Evolutionary conservation across 2,888 invertebrate genomes (phyloP).

Genomic region (Cataglyphis rosenhaueri): DNA sequence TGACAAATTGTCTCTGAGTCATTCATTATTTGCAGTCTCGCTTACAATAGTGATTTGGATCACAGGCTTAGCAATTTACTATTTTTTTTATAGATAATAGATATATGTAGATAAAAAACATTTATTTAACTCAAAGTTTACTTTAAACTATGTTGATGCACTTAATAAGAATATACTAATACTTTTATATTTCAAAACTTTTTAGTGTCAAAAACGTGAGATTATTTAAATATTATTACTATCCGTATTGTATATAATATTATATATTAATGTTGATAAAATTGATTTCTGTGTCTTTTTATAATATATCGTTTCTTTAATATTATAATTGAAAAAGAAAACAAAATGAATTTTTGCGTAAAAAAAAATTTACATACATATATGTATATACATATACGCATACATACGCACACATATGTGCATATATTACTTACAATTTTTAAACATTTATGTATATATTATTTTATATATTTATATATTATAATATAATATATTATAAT

Average conservation of each 20-base stretch:
- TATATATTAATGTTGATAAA: neutral
- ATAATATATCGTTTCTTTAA: neutral
- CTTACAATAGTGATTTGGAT: constrained; percentile 1
- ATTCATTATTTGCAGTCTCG: neutral
- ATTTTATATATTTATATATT: neutral
- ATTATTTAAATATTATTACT: neutral
- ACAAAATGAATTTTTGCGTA: neutral
- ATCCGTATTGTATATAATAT: neutral
- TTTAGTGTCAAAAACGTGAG: neutral
- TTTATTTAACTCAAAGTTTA: neutral
- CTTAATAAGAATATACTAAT: no score
- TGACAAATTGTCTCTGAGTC: constrained; percentile 62
- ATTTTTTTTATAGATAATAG: neutral
- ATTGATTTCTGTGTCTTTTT: neutral
- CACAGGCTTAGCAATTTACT: neutral
- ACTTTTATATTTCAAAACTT: no score
- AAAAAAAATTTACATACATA: neutral
- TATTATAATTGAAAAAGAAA: neutral
- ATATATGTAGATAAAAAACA: neutral
- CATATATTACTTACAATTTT: neutral
- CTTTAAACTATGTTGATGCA: no score
- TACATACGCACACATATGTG: neutral
- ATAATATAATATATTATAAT: no score
- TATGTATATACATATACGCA: neutral
- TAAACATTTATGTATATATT: neutral